A percentile compares a stretch with the other conserved stretches of the same genome.
These are phyloP conservation scores for Octodon degus DNA, from an alignment of 2,113 vertebrate genomes.

Conservation along the genomic window DNA sequence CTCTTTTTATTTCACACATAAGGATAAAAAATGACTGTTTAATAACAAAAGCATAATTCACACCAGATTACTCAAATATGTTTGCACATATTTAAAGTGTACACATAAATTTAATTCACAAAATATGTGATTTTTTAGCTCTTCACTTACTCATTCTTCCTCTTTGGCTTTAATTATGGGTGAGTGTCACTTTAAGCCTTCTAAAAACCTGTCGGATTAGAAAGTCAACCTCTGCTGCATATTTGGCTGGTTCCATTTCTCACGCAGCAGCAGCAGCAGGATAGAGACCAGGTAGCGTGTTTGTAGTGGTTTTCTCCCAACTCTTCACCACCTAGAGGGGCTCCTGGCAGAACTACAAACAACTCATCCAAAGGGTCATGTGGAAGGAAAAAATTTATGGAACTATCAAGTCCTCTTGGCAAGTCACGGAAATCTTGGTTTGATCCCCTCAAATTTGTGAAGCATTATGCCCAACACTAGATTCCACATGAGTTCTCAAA, in stretches of 20 bases:
- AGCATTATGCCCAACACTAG: slow-evolving; percentile 39
- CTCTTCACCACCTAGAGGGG: not conserved
- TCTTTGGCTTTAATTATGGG: slow-evolving; percentile 53
- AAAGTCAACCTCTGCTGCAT: not conserved
- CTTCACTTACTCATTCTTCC: slow-evolving; percentile 61
- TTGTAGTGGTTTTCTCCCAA: not conserved
- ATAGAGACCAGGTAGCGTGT: not conserved
- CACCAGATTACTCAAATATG: slow-evolving; percentile 67
- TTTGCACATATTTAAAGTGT: slow-evolving; percentile 66
- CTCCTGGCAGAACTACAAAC: slow-evolving; percentile 56
- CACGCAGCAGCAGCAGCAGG: slow-evolving; percentile 19
- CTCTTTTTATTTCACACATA: slow-evolving; percentile 63
- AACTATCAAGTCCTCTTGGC: slow-evolving; percentile 63
- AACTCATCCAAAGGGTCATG: slow-evolving; percentile 49
- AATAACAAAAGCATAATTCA: slow-evolving; percentile 72
- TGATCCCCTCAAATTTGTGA: slow-evolving; percentile 54
- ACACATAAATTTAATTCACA: slow-evolving; percentile 73
- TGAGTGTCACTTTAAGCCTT: not conserved
- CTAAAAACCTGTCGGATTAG: slow-evolving; percentile 15
- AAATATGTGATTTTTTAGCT: slow-evolving; percentile 54
- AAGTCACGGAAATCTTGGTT: slow-evolving; percentile 67
- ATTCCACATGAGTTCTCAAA: slow-evolving; percentile 47
- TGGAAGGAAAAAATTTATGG: slow-evolving; percentile 59
- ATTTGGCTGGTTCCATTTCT: slow-evolving; percentile 33
- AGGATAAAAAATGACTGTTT: slow-evolving; percentile 57